Base-by-base conservation (phyloP, 2,888 invertebrate species). In the Machimus rusticus region DNA sequence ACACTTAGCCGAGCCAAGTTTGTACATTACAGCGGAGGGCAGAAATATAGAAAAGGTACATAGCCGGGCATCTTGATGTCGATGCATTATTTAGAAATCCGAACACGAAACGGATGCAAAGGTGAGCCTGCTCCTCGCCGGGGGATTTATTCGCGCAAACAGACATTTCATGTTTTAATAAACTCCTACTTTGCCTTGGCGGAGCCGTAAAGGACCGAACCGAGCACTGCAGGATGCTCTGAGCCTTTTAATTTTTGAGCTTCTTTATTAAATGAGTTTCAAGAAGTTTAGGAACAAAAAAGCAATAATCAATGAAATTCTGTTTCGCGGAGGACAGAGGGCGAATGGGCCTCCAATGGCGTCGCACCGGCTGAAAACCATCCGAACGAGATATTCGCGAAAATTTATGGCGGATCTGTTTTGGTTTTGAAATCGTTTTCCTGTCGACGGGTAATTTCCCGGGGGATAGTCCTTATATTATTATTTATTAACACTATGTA, bases 101-200 rank as follows among this genome's bases (percentile, higher is more conserved):
- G 82, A 37, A 82, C 57, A 57, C 55, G 82, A 19, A 34, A 46
- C 57, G 57, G 34, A 57, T 82, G 82, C 82, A 82, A 82, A 82
- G 57, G 37, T 82, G 81, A 82, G 34, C 19, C 2, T 39, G 28
- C 28, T 34, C 57, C 12, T 37, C 37, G 57, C 66, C 31, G 34
- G 57, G 57, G 57, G 82, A 82, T 82, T 82, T 82, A 82, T 82
- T 82, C 82, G 82, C 57, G 82, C 57, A 82, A 82, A 82, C 82
- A 57, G 57, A 66, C 82, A 82, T 82, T 82, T 82, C 82, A 82
- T 82, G 82, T 82, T 82, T 82, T 82, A 82, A 82, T 81, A 81
- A 81, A 81, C 81, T 81, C 81, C 55, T 34, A 81, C 81, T 81
- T 55, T n/a, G 81, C 55, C 55, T 55, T 81, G 55, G 51, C 5